Evolutionary conservation across 2,113 vertebrate genomes (phyloP).

Genomic region (Megalops atlanticus): DNA sequence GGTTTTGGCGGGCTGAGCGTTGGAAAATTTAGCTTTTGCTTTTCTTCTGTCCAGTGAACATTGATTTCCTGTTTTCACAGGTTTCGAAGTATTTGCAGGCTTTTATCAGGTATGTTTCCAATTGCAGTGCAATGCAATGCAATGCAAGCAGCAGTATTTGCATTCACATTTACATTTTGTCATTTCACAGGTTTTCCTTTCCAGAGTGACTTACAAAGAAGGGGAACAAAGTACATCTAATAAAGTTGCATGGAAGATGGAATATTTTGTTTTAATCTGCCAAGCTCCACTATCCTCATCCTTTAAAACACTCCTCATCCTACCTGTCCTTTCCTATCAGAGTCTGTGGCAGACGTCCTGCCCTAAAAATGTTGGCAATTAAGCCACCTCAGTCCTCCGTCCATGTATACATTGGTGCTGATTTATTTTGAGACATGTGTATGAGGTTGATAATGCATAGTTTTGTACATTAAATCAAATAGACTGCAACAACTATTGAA

Average conservation of each 20-base stretch:
- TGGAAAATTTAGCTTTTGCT: not conserved
- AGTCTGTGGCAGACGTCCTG: too few species aligned
- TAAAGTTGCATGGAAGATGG: too few species aligned
- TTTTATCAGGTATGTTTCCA: not conserved
- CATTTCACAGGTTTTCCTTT: too few species aligned
- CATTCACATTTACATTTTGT: too few species aligned
- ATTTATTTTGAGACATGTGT: not conserved
- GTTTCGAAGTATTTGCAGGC: slow-evolving; percentile 3
- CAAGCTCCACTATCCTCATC: not conserved
- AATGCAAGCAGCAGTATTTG: slow-evolving; percentile 7
- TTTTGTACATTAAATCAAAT: too few species aligned
- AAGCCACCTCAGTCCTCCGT: not conserved
- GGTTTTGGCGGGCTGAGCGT: not conserved
- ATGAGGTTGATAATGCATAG: too few species aligned
- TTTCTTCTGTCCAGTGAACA: not conserved
- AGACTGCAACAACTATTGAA: not conserved
- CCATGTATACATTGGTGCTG: not conserved
- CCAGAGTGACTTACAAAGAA: too few species aligned
- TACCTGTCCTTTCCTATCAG: not conserved
- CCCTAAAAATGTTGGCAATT: not conserved
- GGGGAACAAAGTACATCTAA: too few species aligned
- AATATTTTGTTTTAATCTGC: not conserved
- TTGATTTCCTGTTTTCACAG: not conserved
- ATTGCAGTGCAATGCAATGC: not conserved
- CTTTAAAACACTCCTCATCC: not conserved